phyloP scores from a whole-genome alignment of 2,888 invertebrate species.

The Dioctria linearis region DNA sequence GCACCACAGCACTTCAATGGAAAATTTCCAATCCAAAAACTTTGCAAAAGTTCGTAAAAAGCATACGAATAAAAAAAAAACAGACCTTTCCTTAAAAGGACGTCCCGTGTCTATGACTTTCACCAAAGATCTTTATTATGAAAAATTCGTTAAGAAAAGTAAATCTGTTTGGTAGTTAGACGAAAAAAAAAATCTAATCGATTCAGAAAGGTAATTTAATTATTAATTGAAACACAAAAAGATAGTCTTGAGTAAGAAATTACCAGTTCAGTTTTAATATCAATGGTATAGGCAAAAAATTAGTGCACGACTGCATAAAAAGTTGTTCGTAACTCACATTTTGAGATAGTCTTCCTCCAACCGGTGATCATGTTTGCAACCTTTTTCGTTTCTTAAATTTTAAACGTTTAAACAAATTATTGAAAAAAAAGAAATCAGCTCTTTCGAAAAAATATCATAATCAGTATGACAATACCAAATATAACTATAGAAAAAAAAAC shows the following conservation, averaged over 20 bases:
- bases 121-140: background rate
- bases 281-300: background rate
- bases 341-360: constrained; percentile 55
- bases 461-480: background rate
- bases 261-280: background rate
- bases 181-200: too few species aligned
- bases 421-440: background rate
- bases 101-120: background rate
- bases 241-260: background rate
- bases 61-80: background rate
- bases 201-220: too few species aligned
- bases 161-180: too few species aligned
- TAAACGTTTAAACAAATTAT: background rate
- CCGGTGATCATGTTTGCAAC: constrained; percentile 53
- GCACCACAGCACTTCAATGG: background rate
- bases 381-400: constrained; percentile 5
- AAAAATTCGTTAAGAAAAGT: background rate
- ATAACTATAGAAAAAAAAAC: background rate
- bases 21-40: background rate
- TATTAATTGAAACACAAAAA: too few species aligned
- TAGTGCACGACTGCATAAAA: background rate
- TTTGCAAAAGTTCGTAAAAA: background rate
- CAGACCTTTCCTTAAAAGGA: constrained; percentile 18
- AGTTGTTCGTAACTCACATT: constrained; percentile 56
- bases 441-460: background rate